Conservation (phyloP, 1,140 invertebrate species). For the Drosophila nasuta region DNA sequence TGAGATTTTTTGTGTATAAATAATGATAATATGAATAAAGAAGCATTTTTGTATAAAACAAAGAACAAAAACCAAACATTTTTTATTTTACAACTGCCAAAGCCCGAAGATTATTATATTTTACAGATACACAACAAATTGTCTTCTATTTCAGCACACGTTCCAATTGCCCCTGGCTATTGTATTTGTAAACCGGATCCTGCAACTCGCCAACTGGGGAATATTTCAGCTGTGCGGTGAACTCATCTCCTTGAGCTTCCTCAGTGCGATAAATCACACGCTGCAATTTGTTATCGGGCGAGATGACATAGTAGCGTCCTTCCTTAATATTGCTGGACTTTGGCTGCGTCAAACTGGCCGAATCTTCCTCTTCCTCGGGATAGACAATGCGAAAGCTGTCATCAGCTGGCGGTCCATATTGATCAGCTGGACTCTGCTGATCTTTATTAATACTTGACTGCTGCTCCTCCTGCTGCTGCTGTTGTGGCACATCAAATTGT, state of each 20-base stretch:
- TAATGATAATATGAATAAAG: slow-evolving; percentile 80
- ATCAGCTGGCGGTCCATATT: slow-evolving; percentile 61
- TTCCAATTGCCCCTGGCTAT: slow-evolving; percentile 72
- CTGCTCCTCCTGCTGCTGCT: slow-evolving; percentile 9
- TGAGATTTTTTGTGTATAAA: slow-evolving; percentile 83
- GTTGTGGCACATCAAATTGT: slow-evolving; percentile 8
- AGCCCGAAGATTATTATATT: background rate
- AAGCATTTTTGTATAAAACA: slow-evolving; percentile 85
- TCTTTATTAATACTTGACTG: background rate
- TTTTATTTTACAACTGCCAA: slow-evolving; percentile 14
- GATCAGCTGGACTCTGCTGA: slow-evolving; percentile 32
- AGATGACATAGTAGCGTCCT: slow-evolving; percentile 77
- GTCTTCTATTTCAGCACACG: slow-evolving; percentile 57
- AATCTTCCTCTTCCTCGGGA: slow-evolving; percentile 60
- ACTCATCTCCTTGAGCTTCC: slow-evolving; percentile 58
- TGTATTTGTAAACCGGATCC: slow-evolving; percentile 79
- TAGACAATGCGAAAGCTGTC: slow-evolving; percentile 63
- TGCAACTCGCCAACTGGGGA: slow-evolving; percentile 72
- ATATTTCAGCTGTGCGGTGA: slow-evolving; percentile 76
- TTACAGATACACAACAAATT: background rate
- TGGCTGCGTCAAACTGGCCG: background rate
- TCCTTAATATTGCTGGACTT: slow-evolving; percentile 23
- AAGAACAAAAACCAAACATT: slow-evolving; percentile 65
- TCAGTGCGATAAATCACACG: slow-evolving; percentile 64
- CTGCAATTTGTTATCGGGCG: slow-evolving; percentile 72